These are phyloP conservation scores for Falco punctatus DNA, from an alignment of 2,113 vertebrate species.

Conservation along the genomic window DNA sequence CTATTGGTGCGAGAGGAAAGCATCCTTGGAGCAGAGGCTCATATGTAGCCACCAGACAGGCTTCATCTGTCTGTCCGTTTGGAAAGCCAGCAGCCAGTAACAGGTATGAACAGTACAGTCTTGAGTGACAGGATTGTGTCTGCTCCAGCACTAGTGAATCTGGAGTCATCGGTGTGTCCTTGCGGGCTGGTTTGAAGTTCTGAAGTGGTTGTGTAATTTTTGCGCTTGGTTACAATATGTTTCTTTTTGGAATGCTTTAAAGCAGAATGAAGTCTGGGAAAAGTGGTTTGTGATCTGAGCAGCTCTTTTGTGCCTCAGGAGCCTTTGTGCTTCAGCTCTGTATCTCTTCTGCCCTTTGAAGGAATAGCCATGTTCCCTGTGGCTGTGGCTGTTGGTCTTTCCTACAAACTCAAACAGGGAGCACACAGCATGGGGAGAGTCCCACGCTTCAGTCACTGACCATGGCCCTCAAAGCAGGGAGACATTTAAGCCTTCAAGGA, in stretches of 20 bases:
- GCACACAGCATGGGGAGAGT: neutral
- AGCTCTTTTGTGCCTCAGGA: neutral
- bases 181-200: neutral
- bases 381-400: neutral
- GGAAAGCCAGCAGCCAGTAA: neutral
- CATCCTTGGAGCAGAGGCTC: neutral
- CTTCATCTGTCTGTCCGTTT: neutral
- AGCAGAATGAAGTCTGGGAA: neutral
- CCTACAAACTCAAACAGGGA: neutral
- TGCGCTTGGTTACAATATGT: conserved; percentile 10
- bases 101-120: neutral
- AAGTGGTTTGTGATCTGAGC: neutral
- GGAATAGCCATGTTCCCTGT: neutral
- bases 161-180: neutral
- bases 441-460: neutral
- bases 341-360: neutral
- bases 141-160: neutral
- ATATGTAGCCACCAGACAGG: neutral
- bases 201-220: neutral
- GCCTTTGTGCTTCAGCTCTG: neutral
- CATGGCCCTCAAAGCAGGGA: neutral
- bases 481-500: neutral
- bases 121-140: neutral
- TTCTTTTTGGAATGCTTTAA: conserved; percentile 3
- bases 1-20: neutral